Base-by-base conservation (phyloP, 1,140 invertebrate genomes). In the Drosophila saltans region DNA sequence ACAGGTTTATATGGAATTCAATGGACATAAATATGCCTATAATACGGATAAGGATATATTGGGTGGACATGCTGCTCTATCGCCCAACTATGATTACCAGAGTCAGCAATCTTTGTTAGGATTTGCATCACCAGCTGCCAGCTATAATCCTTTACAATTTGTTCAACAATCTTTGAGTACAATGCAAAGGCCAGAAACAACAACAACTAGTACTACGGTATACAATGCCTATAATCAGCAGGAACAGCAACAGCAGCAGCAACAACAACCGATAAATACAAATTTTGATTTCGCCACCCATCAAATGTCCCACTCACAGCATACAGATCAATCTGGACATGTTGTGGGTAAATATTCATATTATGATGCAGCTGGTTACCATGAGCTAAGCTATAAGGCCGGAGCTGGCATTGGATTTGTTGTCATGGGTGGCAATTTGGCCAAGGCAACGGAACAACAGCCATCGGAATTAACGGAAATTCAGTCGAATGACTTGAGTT, bases 301-400 rank as follows among this genome's bases (percentile, higher is more conserved):
- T 10, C 95, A 96, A 73, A 95, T 95, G 84, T 93, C 95, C 75
- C 92, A 95, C 72, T 94, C 94, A 1, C 95, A 96, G 91, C 94
- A 94, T 56, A 95, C 95, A 73, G 95, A 96, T 85, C 93, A 94
- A 1, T 92, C 92, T 11, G 95, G 95, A 26, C 95, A 95, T 80
- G 94, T 95, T 0, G 86, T 94, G 73, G 95, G 95, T 28, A 95
- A 95, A 3, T 96, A 96, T 91, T 95, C 95, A 2, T 96, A 95
- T 86, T 91, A 95, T 30, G 95, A 96, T 79, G 95, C 95, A 30
- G 83, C 83, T 26, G 88, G 82, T 30, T 91, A 84, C 61, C 83
- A 91, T 26, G 88, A 91, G 67, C 43, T 91, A 5, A 90, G 80
- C 75, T 91, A 88, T 45, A 84, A 91, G 69, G 88, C 88, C 30